Base-by-base conservation (phyloP, 2,888 invertebrate genomes). In the Melolontha melolontha region DNA sequence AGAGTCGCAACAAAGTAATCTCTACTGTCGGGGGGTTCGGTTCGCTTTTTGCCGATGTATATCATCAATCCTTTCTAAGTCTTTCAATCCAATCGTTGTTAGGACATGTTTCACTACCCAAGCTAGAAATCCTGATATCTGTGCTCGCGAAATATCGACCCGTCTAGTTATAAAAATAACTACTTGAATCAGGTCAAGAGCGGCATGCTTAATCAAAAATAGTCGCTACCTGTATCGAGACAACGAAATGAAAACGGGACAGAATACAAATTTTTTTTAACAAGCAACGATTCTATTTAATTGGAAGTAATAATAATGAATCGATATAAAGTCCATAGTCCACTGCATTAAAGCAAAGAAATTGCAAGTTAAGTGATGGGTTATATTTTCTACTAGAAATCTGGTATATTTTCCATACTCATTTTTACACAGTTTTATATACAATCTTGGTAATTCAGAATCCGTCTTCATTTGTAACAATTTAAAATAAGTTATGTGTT, bases 81-180 rank as follows among this genome's bases (percentile, higher is more conserved):
- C 65, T 72, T 73, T 73, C 75, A 74, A 75, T 75, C 73, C 72
- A 71, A 70, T 74, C 73, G 72, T 72, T 74, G 74, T 74, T 71
- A 69, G 72, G 72, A 76, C 75, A 77, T 75, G 75, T 75, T 75
- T 75, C 71, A 76, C 75, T 74, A 75, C 75, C 76, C 75, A 10
- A 44, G 47, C 34, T 44, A 44, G 47, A 59, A 59, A 59, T 59
- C 34, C 34, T 44, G 44, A 47, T 59, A 59, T 59, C 59, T 44
- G 34, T 47, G 44, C 44, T 59, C 44, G 44, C 67, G 63, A 65
- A 64, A 52, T 72, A 70, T 70, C 70, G 70, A 70, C 65, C 72
- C 65, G 50, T 42, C 66, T 66, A 47, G 72, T 67, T 70, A 72
- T 69, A 69, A 69, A 68, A 72, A 72, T 72, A 72, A 70, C 70